Evolutionary conservation across 2,888 invertebrate species (phyloP).

Genomic region (Thecophora atra): DNA sequence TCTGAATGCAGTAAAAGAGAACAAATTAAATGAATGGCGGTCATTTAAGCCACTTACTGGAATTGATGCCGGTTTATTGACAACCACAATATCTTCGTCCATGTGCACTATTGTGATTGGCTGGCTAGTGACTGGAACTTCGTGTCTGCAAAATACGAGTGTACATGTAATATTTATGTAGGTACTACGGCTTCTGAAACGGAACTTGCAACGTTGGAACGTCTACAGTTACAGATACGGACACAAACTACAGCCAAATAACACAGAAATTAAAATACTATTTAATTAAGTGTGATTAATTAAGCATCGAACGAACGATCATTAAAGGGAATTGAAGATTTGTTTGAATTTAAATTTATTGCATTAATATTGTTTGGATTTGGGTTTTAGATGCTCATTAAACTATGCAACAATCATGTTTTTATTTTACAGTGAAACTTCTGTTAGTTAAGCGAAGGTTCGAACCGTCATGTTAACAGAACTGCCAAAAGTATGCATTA

Average conservation of each 20-base stretch:
- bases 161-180: slow-evolving; percentile 41
- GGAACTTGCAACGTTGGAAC: slow-evolving; percentile 6
- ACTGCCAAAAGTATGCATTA: too few relatives aligned
- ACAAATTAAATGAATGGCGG: slow-evolving; percentile 70
- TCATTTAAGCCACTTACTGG: slow-evolving; percentile 95
- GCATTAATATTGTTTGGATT: neutral
- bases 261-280: too few relatives aligned
- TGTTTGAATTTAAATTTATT: neutral
- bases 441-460: too few relatives aligned
- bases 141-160: slow-evolving; percentile 84
- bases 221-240: too few relatives aligned
- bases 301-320: neutral
- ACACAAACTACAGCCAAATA: too few relatives aligned
- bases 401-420: too few relatives aligned
- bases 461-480: too few relatives aligned
- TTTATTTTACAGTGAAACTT: too few relatives aligned
- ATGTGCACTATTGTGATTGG: slow-evolving; percentile 97
- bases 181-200: neutral
- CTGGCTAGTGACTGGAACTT: slow-evolving; percentile 97
- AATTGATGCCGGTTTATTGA: slow-evolving; percentile 99
- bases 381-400: too few relatives aligned
- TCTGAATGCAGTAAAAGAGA: neutral
- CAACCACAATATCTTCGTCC: slow-evolving; percentile 98
- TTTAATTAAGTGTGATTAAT: too few relatives aligned
- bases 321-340: neutral